Base-by-base conservation (phyloP, 2,888 invertebrate species). In the Apamea sordens region DNA sequence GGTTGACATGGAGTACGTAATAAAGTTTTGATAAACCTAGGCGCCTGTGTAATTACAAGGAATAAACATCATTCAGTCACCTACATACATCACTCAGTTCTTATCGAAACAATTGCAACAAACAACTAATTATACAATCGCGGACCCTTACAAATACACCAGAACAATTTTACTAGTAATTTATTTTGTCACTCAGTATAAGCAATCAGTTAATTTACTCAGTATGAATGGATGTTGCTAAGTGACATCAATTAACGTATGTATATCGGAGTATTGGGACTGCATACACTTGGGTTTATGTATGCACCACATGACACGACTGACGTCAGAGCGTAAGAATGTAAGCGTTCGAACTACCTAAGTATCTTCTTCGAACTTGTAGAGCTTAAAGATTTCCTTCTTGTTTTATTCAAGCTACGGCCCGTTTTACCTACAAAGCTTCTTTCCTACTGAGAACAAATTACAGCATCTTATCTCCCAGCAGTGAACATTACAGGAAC, bases 261-360 rank as follows among this genome's bases (percentile, higher is more conserved):
- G 70, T 80, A 75, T 72, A 83, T 73, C 76, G 53, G 64, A 69
- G 79, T 72, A 79, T 70, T 59, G 67, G 59, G 72, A 64, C 53
- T 76, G 79, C 67, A 77, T 82, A 79, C 85, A 82, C 75, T 82
- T 84, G 59, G 59, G 77, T 79, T 85, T 80, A 76, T 73, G 83
- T 83, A 89, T 80, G 87, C 79, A 73, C 77, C 85, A 80, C 79
- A 86, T 81, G 84, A 77, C 65, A 80, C 71, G 18, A 24, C 41
- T 89, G 89, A 86, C 77, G 86, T 82, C 79, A 87, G 59, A 36
- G 44, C 28, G n/a, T 63, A 82, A 79, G 79, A 88, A 89, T 89
- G 82, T 80, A 53, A 74, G 74, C 56, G 75, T 73, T 79, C 61
- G 76, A 80, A 77, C 69, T 86, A 70, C 71, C 68, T 78, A 69